phyloP scores from a whole-genome alignment of 2,888 invertebrate species.

The Drosophila quinaria region DNA sequence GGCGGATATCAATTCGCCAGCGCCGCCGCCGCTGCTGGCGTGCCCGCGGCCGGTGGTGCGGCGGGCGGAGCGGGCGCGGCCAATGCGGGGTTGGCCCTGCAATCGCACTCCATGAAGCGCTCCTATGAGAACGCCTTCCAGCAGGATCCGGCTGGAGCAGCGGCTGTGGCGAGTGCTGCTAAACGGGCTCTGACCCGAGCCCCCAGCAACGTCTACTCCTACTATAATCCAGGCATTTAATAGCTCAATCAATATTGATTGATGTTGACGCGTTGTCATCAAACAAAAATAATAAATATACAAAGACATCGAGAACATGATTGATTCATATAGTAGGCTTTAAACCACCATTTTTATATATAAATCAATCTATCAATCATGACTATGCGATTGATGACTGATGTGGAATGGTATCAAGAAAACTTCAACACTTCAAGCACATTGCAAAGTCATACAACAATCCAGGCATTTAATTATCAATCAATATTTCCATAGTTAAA shows the following conservation, averaged over 20 bases:
- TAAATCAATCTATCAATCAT: constrained; percentile 4
- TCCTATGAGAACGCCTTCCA: constrained; percentile 91
- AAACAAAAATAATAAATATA: neutral
- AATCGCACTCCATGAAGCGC: constrained; percentile 87
- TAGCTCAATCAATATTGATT: constrained; percentile 32
- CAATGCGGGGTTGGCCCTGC: constrained; percentile 45
- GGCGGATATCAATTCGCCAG: constrained; percentile 67
- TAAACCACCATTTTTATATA: neutral
- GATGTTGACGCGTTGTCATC: neutral
- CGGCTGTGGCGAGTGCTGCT: constrained; percentile 80
- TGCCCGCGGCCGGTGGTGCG: constrained; percentile 50
- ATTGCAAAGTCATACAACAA: neutral
- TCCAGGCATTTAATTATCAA: neutral
- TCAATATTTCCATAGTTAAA: neutral
- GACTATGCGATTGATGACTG: neutral
- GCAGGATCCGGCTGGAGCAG: constrained; percentile 83
- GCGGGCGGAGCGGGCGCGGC: constrained; percentile 51
- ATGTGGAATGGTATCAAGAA: neutral
- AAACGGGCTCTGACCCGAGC: constrained; percentile 84
- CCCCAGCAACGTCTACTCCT: constrained; percentile 75
- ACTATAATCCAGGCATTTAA: constrained; percentile 83
- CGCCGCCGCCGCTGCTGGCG: constrained; percentile 45
- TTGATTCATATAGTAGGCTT: neutral
- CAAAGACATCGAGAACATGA: neutral
- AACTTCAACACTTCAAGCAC: constrained; percentile 36